Evolutionary conservation across 2,888 invertebrate genomes (phyloP).

Genomic region (Dyspetes luteomarginatus): DNA sequence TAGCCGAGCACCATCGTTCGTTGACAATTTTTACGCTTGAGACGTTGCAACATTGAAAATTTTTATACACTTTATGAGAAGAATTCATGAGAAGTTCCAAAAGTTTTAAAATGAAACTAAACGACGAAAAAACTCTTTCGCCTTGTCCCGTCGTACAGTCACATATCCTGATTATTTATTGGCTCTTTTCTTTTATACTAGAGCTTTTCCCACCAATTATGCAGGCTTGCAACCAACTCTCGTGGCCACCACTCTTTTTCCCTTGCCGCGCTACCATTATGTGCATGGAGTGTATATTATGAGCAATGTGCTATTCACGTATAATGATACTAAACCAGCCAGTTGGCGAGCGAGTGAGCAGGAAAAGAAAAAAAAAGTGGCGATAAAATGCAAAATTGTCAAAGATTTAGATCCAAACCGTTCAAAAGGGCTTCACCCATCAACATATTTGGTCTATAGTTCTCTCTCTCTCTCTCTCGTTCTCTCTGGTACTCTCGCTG

Average conservation of each 20-base stretch:
- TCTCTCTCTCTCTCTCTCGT: background rate
- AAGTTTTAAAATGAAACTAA: constrained; percentile 36
- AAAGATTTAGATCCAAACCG: constrained; percentile 79
- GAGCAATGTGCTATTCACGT: background rate
- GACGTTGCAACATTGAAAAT: too few species aligned
- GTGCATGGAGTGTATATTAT: too few species aligned
- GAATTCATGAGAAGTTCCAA: constrained; percentile 29
- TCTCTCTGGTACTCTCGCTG: background rate
- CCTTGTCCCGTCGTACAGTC: too few species aligned
- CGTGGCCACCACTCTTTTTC: too few species aligned
- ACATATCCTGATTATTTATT: too few species aligned
- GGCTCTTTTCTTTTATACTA: too few species aligned
- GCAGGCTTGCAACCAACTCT: too few species aligned
- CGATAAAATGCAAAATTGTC: constrained; percentile 68
- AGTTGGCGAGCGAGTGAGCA: background rate
- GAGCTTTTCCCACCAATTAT: too few species aligned
- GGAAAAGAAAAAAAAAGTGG: constrained; percentile 17
- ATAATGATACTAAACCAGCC: background rate
- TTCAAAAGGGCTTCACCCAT: constrained; percentile 8
- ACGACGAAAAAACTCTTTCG: constrained; percentile 15
- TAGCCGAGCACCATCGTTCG: too few species aligned
- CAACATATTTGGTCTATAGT: background rate
- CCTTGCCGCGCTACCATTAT: too few species aligned
- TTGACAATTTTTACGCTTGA: too few species aligned
- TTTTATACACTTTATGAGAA: constrained; percentile 7